Percentiles rank a stretch among this genome's conserved stretches.
phyloP scores from a whole-genome alignment of 2,888 invertebrate species.

The Epistrophe eligans region DNA sequence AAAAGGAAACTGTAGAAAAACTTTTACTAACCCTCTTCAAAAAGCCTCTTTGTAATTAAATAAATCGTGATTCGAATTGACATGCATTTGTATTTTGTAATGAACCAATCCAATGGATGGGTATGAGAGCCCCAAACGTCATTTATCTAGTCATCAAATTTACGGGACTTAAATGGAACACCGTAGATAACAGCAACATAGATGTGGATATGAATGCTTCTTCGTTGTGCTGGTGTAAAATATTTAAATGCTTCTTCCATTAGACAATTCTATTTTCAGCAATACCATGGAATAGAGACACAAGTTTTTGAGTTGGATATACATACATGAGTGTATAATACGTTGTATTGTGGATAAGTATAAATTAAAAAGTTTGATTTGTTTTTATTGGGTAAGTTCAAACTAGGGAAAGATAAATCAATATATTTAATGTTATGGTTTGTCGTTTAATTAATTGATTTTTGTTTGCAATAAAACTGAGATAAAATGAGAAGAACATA shows the following conservation, averaged over 20 bases:
- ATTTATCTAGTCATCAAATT: conserved; percentile 20
- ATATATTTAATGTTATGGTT: neutral
- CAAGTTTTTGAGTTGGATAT: neutral
- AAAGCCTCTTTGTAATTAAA: conserved; percentile 39
- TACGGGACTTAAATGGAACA: conserved; percentile 59
- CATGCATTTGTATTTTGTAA: conserved; percentile 26
- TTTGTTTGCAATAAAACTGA: too few relatives aligned
- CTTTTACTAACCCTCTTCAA: neutral
- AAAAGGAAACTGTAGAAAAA: neutral
- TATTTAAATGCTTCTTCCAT: conserved; percentile 50
- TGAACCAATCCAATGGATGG: conserved; percentile 18
- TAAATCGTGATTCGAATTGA: conserved; percentile 65
- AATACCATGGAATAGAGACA: neutral
- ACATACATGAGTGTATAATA: neutral
- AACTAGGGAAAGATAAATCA: neutral
- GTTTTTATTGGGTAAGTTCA: neutral
- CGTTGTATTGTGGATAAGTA: conserved; percentile 10
- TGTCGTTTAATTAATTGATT: too few relatives aligned
- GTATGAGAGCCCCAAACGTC: neutral
- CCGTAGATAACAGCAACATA: neutral
- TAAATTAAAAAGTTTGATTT: neutral
- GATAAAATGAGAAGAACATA: too few relatives aligned
- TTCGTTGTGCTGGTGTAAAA: conserved; percentile 52
- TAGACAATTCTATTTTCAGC: conserved; percentile 57
- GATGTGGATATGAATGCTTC: conserved; percentile 50